phyloP scores from a whole-genome alignment of 2,113 vertebrate genomes.

The Tauraco erythrolophus region DNA sequence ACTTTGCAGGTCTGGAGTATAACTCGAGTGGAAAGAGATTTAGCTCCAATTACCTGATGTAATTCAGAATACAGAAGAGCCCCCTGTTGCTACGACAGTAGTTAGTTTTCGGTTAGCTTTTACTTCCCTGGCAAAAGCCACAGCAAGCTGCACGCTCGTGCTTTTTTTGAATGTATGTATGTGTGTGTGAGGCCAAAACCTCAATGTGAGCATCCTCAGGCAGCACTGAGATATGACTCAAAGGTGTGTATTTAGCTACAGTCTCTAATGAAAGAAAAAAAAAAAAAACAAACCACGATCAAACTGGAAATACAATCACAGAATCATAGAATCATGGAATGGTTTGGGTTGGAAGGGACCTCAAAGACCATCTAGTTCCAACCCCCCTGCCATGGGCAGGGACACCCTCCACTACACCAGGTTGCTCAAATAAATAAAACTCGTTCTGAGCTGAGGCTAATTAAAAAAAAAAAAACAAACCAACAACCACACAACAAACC shows the following conservation, averaged over 20 bases:
- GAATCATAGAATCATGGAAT: too few species aligned
- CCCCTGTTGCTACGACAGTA: constrained; percentile 15
- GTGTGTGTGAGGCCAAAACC: neutral
- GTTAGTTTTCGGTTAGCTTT: constrained; percentile 21
- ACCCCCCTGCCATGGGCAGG: too few species aligned
- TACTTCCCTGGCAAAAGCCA: constrained; percentile 18
- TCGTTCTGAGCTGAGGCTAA: neutral
- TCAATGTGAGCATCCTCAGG: neutral
- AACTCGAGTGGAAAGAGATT: constrained; percentile 47
- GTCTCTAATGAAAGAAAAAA: neutral
- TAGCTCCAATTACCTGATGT: constrained; percentile 23
- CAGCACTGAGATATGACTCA: neutral
- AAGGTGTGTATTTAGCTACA: neutral
- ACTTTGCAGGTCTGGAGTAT: constrained; percentile 32
- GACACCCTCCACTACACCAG: too few species aligned
- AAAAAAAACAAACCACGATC: neutral
- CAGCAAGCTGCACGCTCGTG: neutral
- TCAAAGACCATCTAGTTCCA: too few species aligned
- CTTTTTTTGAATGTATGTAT: neutral
- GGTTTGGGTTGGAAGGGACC: too few species aligned
- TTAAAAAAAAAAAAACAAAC: neutral
- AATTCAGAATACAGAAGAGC: constrained; percentile 40
- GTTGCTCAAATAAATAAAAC: neutral
- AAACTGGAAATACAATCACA: neutral
- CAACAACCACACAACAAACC: neutral